phyloP scores from a whole-genome alignment of 2,113 vertebrate genomes.

The Galeopterus variegatus region DNA sequence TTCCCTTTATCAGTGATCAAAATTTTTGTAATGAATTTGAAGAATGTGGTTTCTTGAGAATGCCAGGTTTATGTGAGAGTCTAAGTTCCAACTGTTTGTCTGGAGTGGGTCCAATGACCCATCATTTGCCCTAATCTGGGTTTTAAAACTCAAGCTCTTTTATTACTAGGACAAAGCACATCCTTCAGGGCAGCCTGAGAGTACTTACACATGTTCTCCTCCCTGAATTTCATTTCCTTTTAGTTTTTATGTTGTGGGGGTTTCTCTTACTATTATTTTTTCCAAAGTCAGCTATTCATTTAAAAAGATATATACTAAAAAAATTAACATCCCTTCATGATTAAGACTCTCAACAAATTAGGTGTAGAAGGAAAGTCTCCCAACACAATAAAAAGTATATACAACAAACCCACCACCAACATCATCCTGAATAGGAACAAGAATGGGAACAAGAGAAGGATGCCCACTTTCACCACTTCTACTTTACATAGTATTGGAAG shows the following conservation, averaged over 20 bases:
- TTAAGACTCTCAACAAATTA: no score
- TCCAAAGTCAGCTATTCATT: not conserved
- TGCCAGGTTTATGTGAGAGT: not conserved
- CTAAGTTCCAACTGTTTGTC: not conserved
- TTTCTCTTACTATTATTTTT: not conserved
- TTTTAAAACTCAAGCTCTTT: not conserved
- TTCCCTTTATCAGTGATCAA: not conserved
- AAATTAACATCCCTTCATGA: no score
- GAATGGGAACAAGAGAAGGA: no score
- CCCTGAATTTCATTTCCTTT: not conserved
- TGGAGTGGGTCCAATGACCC: not conserved
- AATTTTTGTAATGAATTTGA: not conserved
- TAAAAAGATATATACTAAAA: not conserved
- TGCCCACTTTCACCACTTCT: no score
- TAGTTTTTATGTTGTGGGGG: not conserved
- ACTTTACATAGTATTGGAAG: no score
- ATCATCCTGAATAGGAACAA: no score
- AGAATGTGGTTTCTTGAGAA: not conserved
- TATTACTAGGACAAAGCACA: not conserved
- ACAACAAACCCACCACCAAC: no score
- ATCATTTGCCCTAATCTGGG: not conserved
- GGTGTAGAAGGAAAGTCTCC: no score
- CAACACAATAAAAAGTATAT: no score
- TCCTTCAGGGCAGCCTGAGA: not conserved
- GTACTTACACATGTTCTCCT: not conserved